Evolutionary conservation across 2,797 vertebrate species (phyloP).

Genomic region (Anolis apletophallus): DNA sequence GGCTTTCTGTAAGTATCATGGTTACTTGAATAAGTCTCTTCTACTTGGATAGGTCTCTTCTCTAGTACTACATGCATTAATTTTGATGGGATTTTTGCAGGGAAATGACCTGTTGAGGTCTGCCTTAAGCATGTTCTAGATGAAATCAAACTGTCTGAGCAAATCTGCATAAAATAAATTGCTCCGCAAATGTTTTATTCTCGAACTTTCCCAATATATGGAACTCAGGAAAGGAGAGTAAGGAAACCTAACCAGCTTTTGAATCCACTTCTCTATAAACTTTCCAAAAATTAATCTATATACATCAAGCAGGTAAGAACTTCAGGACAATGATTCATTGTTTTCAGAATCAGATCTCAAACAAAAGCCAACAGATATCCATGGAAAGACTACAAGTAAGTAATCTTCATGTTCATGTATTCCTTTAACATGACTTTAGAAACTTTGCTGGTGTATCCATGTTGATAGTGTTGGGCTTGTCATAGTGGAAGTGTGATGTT

Average conservation of each 20-base stretch:
- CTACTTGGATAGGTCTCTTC: not conserved
- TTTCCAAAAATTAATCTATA: not conserved
- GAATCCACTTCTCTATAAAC: not conserved
- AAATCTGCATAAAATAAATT: not conserved
- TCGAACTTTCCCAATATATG: too few species aligned
- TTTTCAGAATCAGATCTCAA: not conserved
- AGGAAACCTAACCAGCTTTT: not conserved
- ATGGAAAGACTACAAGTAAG: not conserved
- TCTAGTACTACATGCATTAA: not conserved
- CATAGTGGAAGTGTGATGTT: too few species aligned
- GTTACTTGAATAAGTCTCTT: not conserved
- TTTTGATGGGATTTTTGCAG: not conserved
- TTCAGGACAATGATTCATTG: not conserved
- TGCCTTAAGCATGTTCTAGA: not conserved
- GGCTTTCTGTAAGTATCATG: not conserved
- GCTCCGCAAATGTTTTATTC: too few species aligned
- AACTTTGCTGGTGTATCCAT: too few species aligned
- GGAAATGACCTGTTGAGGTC: not conserved
- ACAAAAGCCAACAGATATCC: not conserved
- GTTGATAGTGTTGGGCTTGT: too few species aligned
- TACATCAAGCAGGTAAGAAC: not conserved
- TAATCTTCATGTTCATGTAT: too few species aligned
- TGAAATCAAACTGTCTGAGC: not conserved
- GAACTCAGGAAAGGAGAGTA: not conserved
- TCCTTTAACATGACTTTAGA: too few species aligned